These are phyloP conservation scores for Beris chalybata DNA, from an alignment of 2,888 invertebrate species.

Conservation along the genomic window DNA sequence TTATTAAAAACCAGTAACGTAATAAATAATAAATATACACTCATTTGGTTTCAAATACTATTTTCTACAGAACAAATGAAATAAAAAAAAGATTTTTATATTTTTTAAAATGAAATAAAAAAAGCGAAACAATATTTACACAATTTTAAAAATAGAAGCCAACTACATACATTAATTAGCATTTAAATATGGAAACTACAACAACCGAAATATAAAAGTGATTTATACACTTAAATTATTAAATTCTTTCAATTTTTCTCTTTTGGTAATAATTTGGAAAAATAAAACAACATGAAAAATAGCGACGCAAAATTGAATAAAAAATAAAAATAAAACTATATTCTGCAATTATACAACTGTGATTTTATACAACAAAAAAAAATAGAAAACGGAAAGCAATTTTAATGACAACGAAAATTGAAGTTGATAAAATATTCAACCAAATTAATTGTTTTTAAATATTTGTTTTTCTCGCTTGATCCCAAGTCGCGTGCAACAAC, in stretches of 20 bases:
- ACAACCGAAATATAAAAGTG: background rate
- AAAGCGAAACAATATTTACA: constrained; percentile 37
- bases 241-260: background rate
- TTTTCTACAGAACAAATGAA: constrained; percentile 35
- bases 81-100: constrained; percentile 33
- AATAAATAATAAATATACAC: constrained; percentile 21
- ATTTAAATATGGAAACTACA: constrained; percentile 11
- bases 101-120: constrained; percentile 33
- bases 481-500: too few relatives aligned
- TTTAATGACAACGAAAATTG: constrained; percentile 23
- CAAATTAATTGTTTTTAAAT: too few relatives aligned
- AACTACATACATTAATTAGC: constrained; percentile 29
- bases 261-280: background rate
- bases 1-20: constrained; percentile 7
- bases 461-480: too few relatives aligned
- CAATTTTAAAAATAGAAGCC: constrained; percentile 32
- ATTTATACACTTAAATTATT: background rate
- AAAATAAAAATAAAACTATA: constrained; percentile 16
- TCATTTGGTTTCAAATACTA: constrained; percentile 38
- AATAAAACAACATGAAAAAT: constrained; percentile 1
- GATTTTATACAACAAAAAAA: constrained; percentile 34
- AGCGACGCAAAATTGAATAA: constrained; percentile 13
- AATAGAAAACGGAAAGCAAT: constrained; percentile 8
- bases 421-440: background rate
- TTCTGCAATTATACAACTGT: constrained; percentile 37